Base-by-base conservation (phyloP, 1,140 invertebrate species). In the Venustaconcha ellipsiformis region DNA sequence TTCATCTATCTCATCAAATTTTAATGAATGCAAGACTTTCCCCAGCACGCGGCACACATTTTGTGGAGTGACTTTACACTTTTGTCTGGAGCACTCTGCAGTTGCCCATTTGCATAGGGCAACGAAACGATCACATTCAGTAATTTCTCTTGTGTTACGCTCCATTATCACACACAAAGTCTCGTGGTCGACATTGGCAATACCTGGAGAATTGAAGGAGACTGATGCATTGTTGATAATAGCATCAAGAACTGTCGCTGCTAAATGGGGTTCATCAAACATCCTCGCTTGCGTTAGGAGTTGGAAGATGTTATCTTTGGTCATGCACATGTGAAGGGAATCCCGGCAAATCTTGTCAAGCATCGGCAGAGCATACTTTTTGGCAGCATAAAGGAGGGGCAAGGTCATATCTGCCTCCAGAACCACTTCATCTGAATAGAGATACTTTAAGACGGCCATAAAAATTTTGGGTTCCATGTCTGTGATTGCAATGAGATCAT, bases 181-280 rank as follows among this genome's bases (percentile, higher is more conserved):
- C 65, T 95, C 94, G 72, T 94, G 92, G 89, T 97, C 95, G 80
- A 97, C 95, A 84, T 97, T 95, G 6, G 94, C 94, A 86, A 97
- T 97, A 30, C 94, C 94, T 63, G 97, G 96, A 18, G 95, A 94
- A 83, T 92, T 92, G 1, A 97, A 87, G 12, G 95, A 94, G 86
- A 96, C 95, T 0, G 92, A 92, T 8, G 96, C 96, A 83, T 95
- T 94, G 86, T 95, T 95, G 87, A 97, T 95, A 79, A 97, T 97
- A 59, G 94, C 94, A 83, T 96, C 94, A 70, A 97, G 90, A 85
- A 95, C 96, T 18, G 95, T 89, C 1, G 93, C 92, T 55, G 94
- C 95, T 48, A 97, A 84, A 80, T 94, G 93, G 1, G 94, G 93
- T 86, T 96, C 95, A 88, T 96, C 95, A 90, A 96, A 96, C 30